Evolutionary conservation across 1,140 invertebrate species (phyloP).

Genomic region (Drosophila guanche): DNA sequence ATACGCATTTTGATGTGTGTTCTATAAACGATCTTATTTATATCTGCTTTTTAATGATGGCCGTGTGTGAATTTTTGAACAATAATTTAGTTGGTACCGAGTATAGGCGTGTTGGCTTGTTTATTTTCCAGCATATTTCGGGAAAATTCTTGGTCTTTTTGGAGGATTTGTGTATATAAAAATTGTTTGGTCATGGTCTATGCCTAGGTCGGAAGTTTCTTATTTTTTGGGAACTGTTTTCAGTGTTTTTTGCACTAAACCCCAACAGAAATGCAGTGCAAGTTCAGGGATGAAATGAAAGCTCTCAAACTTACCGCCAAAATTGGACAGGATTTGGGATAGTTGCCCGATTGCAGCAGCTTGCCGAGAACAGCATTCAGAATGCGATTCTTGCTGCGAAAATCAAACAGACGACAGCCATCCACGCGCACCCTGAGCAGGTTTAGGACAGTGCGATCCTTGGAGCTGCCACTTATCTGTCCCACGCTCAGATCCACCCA

Average conservation of each 20-base stretch:
- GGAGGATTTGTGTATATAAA: conserved; percentile 22
- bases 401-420: conserved; percentile 33
- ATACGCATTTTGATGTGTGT: conserved; percentile 36
- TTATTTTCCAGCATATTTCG: conserved; percentile 32
- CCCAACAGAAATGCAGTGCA: not conserved
- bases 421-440: conserved; percentile 44
- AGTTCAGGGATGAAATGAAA: no score
- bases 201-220: conserved; percentile 27
- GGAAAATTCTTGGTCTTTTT: conserved; percentile 30
- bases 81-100: conserved; percentile 16
- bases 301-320: conserved; percentile 29
- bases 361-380: conserved; percentile 47
- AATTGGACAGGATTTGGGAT: conserved; percentile 45
- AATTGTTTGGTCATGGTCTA: conserved; percentile 13
- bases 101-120: not conserved
- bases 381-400: conserved; percentile 44
- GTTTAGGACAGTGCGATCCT: conserved; percentile 18
- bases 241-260: no score
- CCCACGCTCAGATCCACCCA: conserved; percentile 41
- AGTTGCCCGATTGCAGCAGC: conserved; percentile 46
- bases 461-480: conserved; percentile 9
- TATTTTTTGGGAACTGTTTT: conserved; percentile 2
- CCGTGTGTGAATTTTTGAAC: conserved; percentile 26
- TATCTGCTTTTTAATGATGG: conserved; percentile 25
- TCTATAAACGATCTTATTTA: conserved; percentile 19